phyloP scores from a whole-genome alignment of 2,113 vertebrate genomes.

The Hymenochirus boettgeri region DNA sequence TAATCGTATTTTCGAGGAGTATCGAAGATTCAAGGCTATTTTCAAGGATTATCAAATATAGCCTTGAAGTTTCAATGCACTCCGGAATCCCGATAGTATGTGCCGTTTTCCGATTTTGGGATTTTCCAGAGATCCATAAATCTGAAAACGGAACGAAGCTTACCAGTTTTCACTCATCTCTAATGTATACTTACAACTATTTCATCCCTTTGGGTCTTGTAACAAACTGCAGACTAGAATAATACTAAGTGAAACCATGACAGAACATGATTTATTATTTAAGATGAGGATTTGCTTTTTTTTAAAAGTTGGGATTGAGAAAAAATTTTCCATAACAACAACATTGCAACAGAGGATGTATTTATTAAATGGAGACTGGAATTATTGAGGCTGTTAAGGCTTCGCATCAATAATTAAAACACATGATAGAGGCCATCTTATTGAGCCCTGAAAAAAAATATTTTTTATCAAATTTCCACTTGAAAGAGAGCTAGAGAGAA shows the following conservation, averaged over 20 bases:
- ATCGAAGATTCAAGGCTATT: no score
- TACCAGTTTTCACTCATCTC: no score
- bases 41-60: no score
- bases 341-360: slow-evolving; percentile 15
- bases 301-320: slow-evolving; percentile 17
- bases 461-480: slow-evolving; percentile 29
- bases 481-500: slow-evolving; percentile 25
- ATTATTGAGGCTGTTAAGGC: slow-evolving; percentile 6
- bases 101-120: no score
- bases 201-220: not conserved
- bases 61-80: no score
- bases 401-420: slow-evolving; percentile 19
- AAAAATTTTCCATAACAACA: slow-evolving; percentile 10
- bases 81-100: no score
- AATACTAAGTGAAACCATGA: slow-evolving; percentile 16
- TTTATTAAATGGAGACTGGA: slow-evolving; percentile 9
- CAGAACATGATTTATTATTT: slow-evolving; percentile 30
- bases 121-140: no score
- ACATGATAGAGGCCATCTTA: slow-evolving; percentile 36
- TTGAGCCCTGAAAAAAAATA: slow-evolving; percentile 27
- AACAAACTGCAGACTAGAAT: not conserved
- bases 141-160: no score
- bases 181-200: not conserved
- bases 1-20: no score
- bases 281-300: slow-evolving; percentile 22